Evolutionary conservation across 2,797 vertebrate genomes (phyloP).

Genomic region (Chelidonichthys spinosus): DNA sequence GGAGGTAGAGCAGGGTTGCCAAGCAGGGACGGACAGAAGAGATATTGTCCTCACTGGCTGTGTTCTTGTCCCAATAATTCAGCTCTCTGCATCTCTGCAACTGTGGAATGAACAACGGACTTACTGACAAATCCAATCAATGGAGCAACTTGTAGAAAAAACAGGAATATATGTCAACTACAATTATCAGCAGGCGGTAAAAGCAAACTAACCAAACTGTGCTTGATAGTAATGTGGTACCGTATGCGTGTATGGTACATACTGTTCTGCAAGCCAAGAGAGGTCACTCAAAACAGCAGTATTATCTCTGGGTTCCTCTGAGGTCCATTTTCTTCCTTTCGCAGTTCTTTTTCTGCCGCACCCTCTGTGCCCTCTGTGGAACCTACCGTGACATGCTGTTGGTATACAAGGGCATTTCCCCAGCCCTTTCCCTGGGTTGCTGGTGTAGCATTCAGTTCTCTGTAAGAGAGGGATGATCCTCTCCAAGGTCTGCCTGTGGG

Average conservation of each 20-base stretch:
- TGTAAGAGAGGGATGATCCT: conserved; percentile 68
- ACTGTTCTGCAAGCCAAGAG: conserved; percentile 19
- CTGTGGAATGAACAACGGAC: conserved; percentile 21
- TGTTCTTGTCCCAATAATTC: conserved; percentile 31
- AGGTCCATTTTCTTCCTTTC: conserved; percentile 28
- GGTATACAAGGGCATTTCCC: conserved; percentile 43
- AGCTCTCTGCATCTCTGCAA: conserved; percentile 18
- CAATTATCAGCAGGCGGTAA: neutral
- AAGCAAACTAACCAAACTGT: neutral
- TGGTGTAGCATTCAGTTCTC: conserved; percentile 26
- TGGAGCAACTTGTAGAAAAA: neutral
- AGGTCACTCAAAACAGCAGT: conserved; percentile 12
- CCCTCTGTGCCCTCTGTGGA: conserved; percentile 24
- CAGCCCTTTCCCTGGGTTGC: conserved; percentile 26
- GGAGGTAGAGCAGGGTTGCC: conserved; percentile 27
- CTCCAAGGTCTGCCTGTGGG: conserved; percentile 68
- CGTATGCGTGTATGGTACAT: conserved; percentile 29
- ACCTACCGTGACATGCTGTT: conserved; percentile 60
- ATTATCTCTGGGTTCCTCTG: conserved; percentile 22
- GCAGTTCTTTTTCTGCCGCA: neutral
- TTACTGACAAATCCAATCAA: neutral
- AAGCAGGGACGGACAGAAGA: conserved; percentile 55
- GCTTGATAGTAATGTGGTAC: neutral
- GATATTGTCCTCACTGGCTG: conserved; percentile 52
- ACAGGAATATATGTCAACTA: neutral